A percentile compares a stretch with the other conserved stretches of the same genome.
These are phyloP conservation scores for Sipunculus nudus DNA, from an alignment of 2,888 invertebrate species.

Conservation along the genomic window DNA sequence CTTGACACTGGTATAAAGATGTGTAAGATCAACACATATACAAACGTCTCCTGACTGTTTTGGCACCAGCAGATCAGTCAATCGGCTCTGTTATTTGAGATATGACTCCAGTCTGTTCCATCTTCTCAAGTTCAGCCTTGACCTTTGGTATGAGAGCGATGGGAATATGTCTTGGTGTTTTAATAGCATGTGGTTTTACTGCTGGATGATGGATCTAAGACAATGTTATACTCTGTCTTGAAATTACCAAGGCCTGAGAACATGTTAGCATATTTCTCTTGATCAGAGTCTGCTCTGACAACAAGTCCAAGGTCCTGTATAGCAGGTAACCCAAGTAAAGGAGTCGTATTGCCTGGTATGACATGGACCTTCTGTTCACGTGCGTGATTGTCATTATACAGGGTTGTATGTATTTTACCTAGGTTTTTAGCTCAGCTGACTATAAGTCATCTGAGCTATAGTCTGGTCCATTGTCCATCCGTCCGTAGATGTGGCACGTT, in stretches of 20 bases:
- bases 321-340: not conserved
- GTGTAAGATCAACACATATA: constrained; percentile 27
- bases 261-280: not conserved
- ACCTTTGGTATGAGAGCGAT: constrained; percentile 24
- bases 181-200: too few relatives aligned
- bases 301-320: not conserved
- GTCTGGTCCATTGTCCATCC: too few relatives aligned
- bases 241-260: not conserved
- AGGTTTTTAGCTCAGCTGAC: too few relatives aligned
- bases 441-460: too few relatives aligned
- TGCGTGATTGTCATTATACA: not conserved
- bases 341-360: not conserved
- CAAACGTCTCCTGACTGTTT: constrained; percentile 27
- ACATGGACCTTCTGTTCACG: not conserved
- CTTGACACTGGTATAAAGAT: constrained; percentile 25
- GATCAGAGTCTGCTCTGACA: not conserved
- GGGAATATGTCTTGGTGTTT: constrained; percentile 15
- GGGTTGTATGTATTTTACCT: too few relatives aligned
- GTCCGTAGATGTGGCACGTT: too few relatives aligned
- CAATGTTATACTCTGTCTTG: not conserved
- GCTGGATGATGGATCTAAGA: too few relatives aligned
- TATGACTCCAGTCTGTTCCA: constrained; percentile 23
- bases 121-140: constrained; percentile 18
- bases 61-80: constrained; percentile 31
- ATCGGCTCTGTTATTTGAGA: constrained; percentile 30